Evolutionary conservation across 1,140 invertebrate species (phyloP).

Genomic region (Euschistus heros): DNA sequence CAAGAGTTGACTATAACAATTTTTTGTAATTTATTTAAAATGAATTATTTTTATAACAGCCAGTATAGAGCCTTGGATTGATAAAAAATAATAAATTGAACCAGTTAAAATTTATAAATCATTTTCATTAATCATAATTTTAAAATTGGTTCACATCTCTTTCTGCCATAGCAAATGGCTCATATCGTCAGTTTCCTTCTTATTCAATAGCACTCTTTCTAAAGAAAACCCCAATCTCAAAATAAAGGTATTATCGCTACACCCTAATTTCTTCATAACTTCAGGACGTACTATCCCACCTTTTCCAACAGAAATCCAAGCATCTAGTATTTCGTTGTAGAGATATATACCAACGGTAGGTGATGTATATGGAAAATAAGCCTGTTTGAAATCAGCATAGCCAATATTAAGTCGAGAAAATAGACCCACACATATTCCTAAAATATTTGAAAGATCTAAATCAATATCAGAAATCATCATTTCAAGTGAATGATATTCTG

Average conservation of each 20-base stretch:
- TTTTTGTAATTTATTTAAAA: no score
- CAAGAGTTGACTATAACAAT: no score
- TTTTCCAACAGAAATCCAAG: neutral
- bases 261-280: neutral
- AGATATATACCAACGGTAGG: neutral
- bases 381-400: neutral
- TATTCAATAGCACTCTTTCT: neutral
- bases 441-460: neutral
- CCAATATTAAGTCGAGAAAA: neutral
- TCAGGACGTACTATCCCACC: neutral
- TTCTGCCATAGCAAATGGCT: no score
- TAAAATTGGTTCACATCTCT: no score
- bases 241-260: neutral
- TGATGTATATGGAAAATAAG: neutral
- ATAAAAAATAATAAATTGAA: no score
- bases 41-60: no score
- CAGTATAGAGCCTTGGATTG: no score
- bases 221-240: neutral
- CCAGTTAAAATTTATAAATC: no score
- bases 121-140: no score
- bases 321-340: neutral
- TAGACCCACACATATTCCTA: neutral
- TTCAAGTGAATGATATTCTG: neutral
- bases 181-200: neutral
- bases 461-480: neutral